Conservation (phyloP, 2,797 vertebrate genomes). For the Acipenser transmontanus region DNA sequence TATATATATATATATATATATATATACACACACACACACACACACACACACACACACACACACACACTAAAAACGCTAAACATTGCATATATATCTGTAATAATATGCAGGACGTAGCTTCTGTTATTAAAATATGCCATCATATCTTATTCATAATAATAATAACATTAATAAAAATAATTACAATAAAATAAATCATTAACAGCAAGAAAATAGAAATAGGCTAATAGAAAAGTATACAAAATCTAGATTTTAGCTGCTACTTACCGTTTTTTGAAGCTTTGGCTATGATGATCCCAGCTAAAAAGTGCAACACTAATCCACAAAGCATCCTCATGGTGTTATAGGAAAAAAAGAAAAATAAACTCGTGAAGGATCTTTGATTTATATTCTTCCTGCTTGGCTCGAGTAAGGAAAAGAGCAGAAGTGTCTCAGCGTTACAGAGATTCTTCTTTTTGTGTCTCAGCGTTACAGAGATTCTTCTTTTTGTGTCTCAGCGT, state of each 20-base stretch:
- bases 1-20: too few relatives aligned
- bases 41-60: too few relatives aligned
- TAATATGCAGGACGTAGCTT: too few relatives aligned
- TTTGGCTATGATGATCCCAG: conserved; percentile 65
- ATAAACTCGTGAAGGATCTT: conserved; percentile 41
- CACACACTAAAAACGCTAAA: too few relatives aligned
- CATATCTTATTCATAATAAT: too few relatives aligned
- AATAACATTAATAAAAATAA: conserved; percentile 4
- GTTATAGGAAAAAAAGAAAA: conserved; percentile 35
- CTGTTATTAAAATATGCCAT: too few relatives aligned
- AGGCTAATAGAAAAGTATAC: conserved; percentile 12
- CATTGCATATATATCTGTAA: too few relatives aligned
- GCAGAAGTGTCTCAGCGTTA: conserved; percentile 42
- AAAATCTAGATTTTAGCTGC: conserved; percentile 17
- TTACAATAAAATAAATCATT: conserved; percentile 22
- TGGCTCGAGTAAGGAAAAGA: conserved; percentile 21
- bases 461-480: conserved; percentile 57
- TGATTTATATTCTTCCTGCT: conserved; percentile 36
- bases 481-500: too few relatives aligned
- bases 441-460: conserved; percentile 45
- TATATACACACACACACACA: too few relatives aligned
- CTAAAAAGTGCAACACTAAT: conserved; percentile 73
- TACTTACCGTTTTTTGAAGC: conserved; percentile 86
- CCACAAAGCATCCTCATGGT: conserved; percentile 80
- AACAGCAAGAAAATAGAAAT: not conserved